phyloP scores from a whole-genome alignment of 2,888 invertebrate species.

The Nudaria mundana region DNA sequence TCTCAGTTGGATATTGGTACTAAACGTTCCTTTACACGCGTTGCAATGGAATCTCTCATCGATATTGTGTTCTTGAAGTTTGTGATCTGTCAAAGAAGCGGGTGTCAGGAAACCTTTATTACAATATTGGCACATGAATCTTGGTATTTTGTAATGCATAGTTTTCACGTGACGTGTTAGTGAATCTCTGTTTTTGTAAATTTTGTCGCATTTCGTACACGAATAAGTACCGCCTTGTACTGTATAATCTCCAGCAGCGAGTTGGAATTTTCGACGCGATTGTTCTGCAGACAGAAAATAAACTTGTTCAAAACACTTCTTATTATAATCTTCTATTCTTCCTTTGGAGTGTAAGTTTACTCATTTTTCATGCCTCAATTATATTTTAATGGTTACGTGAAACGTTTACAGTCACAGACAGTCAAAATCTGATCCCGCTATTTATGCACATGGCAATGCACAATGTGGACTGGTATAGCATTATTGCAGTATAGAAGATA shows the following conservation, averaged over 20 bases:
- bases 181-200: conserved; percentile 45
- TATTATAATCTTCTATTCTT: neutral
- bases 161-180: conserved; percentile 51
- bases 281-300: conserved; percentile 54
- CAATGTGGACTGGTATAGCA: too few relatives aligned
- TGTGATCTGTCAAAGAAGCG: conserved; percentile 31
- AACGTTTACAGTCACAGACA: neutral
- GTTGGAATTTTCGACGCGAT: conserved; percentile 36
- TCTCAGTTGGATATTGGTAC: neutral
- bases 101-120: conserved; percentile 48
- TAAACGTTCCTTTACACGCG: neutral
- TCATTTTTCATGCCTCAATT: neutral
- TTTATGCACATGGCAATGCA: too few relatives aligned
- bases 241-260: conserved; percentile 37
- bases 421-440: too few relatives aligned
- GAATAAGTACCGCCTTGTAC: conserved; percentile 37
- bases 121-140: conserved; percentile 47
- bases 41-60: conserved; percentile 2
- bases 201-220: conserved; percentile 50
- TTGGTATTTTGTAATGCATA: conserved; percentile 43
- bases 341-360: neutral
- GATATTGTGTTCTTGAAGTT: neutral
- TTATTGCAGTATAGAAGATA: too few relatives aligned
- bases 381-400: neutral
- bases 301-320: conserved; percentile 15